Evolutionary conservation across 2,113 vertebrate species (phyloP), one percentile per base, ranked within the genome.

Genomic region (Cottus gobio): DNA sequence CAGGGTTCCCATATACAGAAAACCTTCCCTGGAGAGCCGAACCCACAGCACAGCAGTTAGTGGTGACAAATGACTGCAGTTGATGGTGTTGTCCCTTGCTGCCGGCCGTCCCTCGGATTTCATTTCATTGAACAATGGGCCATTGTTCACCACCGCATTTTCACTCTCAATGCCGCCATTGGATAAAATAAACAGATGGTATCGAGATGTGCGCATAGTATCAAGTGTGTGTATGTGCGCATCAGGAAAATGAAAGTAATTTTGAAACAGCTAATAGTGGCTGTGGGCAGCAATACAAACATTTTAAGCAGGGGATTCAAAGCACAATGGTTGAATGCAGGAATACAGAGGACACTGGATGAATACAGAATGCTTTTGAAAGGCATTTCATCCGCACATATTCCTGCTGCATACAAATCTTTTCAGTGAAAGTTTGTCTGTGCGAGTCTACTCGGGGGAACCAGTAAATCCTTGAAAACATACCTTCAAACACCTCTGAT

Each of bases 321-420:
- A 85, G 82, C 64, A 69, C 71, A 84, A 62, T 74, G 73, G 81
- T 82, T 90, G 82, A 80, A 56, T 80, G 64, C 84, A 82, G 86
- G 81, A 90, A 90, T 65, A 86, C 80, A 82, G 75, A 87, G 66
- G 54, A 39, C 62, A n/a, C 74, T 44, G 76, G 84, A 88, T 88
- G 90, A 94, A 94, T 91, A 82, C 85, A 85, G 76, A 91, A 82
- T 31, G 60, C 71, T 75, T 86, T 82, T 90, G 80, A 87, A 89
- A 88, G 83, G 68, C 79, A 73, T 88, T 91, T 87, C 62, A 83
- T 81, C 77, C 42, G 28, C 61, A 72, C 73, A 70, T 74, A 82
- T 85, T 85, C 82, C 81, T 72, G 78, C 85, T 74, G 91, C 92
- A 91, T 92, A 89, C 89, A 92, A 85, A 92, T 90, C 12, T 15